A percentile compares a stretch with the other conserved stretches of the same genome.
Conservation (phyloP, 1,140 invertebrate species). For the Ceratina australensis region DNA sequence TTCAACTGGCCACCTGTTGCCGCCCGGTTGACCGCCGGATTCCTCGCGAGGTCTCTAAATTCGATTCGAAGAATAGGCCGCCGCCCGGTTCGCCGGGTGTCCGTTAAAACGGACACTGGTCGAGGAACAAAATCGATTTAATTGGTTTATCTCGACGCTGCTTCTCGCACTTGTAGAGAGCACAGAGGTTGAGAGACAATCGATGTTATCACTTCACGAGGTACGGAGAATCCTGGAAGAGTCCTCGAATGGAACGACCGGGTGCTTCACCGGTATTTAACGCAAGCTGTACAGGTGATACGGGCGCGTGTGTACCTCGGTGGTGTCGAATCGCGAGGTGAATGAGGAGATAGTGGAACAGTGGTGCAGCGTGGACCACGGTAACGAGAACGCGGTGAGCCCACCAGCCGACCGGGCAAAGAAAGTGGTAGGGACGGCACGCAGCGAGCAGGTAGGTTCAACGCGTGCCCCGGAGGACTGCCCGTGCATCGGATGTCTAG, state of each 20-base stretch:
- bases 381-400: slow-evolving; percentile 51
- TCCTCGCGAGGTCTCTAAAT: too few relatives aligned
- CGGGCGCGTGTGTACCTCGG: slow-evolving; percentile 39
- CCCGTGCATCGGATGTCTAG: slow-evolving; percentile 10
- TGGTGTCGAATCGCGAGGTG: slow-evolving; percentile 55
- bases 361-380: slow-evolving; percentile 69
- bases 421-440: slow-evolving; percentile 44
- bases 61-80: too few relatives aligned
- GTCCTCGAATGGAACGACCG: not conserved
- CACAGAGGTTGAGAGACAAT: too few relatives aligned
- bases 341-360: slow-evolving; percentile 68
- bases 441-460: slow-evolving; percentile 15
- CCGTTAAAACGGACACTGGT: too few relatives aligned
- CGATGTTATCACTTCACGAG: not conserved
- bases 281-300: slow-evolving; percentile 22
- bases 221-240: not conserved
- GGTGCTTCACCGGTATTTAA: not conserved
- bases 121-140: too few relatives aligned
- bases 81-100: too few relatives aligned
- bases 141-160: not conserved
- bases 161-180: not conserved
- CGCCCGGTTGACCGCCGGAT: not conserved
- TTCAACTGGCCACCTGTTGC: too few relatives aligned
- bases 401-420: slow-evolving; percentile 25
- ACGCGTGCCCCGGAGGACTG: slow-evolving; percentile 15